These are phyloP conservation scores for Aurelia sp. DNA, from an alignment of 30 jellyfish, hydroid and myxozoan species.

Conservation along the genomic window DNA sequence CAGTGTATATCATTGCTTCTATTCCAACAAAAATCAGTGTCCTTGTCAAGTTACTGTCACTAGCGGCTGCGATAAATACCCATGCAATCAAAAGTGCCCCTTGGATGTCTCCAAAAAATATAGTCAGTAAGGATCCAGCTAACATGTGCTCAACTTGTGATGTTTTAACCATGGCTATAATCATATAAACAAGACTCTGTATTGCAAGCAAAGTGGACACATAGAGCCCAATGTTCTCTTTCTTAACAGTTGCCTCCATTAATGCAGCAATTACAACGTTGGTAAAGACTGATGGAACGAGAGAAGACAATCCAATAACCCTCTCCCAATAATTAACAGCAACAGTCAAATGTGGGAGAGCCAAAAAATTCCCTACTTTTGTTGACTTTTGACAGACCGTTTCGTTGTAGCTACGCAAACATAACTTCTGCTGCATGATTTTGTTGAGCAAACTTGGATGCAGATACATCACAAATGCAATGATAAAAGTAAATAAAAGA, in stretches of 20 bases:
- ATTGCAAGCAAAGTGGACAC: slow-evolving; percentile 18
- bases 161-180: not conserved
- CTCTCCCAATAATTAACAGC: slow-evolving; percentile 13
- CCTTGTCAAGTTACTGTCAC: slow-evolving; percentile 15
- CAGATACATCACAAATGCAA: slow-evolving; percentile 4
- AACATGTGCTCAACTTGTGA: slow-evolving; percentile 25
- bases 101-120: slow-evolving; percentile 28
- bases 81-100: slow-evolving; percentile 44
- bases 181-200: slow-evolving; percentile 55
- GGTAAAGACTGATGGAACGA: slow-evolving; percentile 8
- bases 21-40: slow-evolving; percentile 26
- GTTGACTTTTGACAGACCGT: not conserved
- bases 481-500: not conserved
- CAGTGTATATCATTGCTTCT: slow-evolving; percentile 33
- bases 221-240: slow-evolving; percentile 36
- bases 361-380: no score
- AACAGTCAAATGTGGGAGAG: not conserved
- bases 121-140: slow-evolving; percentile 31
- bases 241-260: slow-evolving; percentile 2
- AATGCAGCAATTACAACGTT: slow-evolving; percentile 7
- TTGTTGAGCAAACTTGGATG: slow-evolving; percentile 4
- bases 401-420: slow-evolving; percentile 11
- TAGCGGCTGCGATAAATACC: slow-evolving; percentile 30
- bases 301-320: not conserved
- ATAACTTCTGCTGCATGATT: slow-evolving; percentile 22